Evolutionary conservation across 2,113 vertebrate species (phyloP).

Genomic region (Oryzias woworae): DNA sequence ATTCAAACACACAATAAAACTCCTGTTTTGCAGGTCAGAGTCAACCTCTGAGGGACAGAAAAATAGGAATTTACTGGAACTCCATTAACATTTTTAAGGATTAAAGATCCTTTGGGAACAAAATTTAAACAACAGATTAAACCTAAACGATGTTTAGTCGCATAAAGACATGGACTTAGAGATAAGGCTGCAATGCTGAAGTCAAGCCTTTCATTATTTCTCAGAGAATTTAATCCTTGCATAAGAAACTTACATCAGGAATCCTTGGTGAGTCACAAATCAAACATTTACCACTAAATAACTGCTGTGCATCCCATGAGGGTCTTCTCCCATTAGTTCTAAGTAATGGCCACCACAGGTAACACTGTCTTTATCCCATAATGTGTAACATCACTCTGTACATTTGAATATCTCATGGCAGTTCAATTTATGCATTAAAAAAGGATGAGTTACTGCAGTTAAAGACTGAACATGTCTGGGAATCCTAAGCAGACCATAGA

Average conservation of each 20-base stretch:
- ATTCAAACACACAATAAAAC: no score
- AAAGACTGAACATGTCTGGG: constrained; percentile 76
- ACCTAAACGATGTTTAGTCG: no score
- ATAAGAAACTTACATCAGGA: constrained; percentile 11
- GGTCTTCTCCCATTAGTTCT: constrained; percentile 29
- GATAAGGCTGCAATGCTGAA: not conserved
- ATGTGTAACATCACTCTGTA: constrained; percentile 60
- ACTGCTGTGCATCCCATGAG: constrained; percentile 6
- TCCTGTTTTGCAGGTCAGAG: no score
- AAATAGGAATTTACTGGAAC: no score
- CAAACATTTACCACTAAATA: constrained; percentile 30
- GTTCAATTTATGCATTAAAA: constrained; percentile 58
- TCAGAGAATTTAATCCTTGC: constrained; percentile 1
- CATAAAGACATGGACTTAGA: no score
- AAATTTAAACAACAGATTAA: no score
- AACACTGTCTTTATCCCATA: constrained; percentile 42
- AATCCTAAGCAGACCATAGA: constrained; percentile 74
- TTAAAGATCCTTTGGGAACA: no score
- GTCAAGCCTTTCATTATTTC: not conserved
- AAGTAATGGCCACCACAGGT: constrained; percentile 36
- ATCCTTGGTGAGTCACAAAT: constrained; percentile 21
- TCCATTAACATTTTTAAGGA: no score
- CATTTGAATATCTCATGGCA: constrained; percentile 63
- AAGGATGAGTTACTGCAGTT: constrained; percentile 66
- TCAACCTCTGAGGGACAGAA: no score